Evolutionary conservation across 2,797 vertebrate species (phyloP), one percentile per base, ranked within the genome.

Genomic region (Enteromius argenteus): DNA sequence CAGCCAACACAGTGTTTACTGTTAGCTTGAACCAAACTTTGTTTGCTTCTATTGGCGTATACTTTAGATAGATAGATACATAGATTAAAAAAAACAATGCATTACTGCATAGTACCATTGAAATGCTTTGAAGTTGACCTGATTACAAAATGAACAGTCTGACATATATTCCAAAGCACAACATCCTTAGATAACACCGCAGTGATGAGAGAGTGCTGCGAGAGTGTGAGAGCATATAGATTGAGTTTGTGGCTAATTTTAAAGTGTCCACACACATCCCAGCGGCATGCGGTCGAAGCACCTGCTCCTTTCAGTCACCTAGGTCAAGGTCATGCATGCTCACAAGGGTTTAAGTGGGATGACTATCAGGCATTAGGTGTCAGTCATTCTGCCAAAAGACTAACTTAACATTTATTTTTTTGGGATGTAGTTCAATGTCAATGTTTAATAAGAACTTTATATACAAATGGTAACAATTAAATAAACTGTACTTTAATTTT

Each of bases 251-350:
- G 66, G 76, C 88, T 91, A 90, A 89, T 88, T 89, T 88, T 89
- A 90, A 88, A 82, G 35, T 4, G 46, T 84, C 86, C 46, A 80
- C 75, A 79, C 85, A 81, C 58, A 27, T 62, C 35, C 37, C 79
- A 27, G 58, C 60, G 76, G 35, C 35, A 42, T 60, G 73, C 23
- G 0, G 21, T 60, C 2, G 5, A 44, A 49, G 49, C 90, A 90
- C 80, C 90, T 91, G 90, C 82, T 73, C 56, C 78, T 9, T 15
- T 88, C 87, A 42, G 32, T 90, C 84, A 87, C 87, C 82, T 83
- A 51, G 42, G 51, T 87, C 86, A 90, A 90, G 86, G 86, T 69
- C 87, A 87, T 15, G 64, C 42, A 62, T 15, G 60, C 82, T 27
- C 68, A 73, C 62, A 27, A n/a, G 19, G 56, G 17, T 81, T 72